Percentiles rank a stretch among this genome's conserved stretches.
Evolutionary conservation across 1,140 invertebrate genomes (phyloP).

Genomic region (Leptonema lineaticorne): DNA sequence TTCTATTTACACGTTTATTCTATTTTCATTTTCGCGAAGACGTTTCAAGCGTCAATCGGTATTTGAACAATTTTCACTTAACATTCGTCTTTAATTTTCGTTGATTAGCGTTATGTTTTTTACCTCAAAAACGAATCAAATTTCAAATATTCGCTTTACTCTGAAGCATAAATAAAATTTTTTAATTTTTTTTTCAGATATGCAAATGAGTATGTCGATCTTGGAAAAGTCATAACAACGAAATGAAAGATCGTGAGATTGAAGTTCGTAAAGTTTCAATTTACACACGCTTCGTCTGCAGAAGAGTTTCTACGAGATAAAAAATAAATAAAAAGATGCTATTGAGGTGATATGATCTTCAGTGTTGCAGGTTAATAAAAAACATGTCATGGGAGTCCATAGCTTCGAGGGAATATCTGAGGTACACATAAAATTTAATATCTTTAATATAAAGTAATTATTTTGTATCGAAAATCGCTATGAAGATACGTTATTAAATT

Average conservation of each 20-base stretch:
- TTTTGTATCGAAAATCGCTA: no score
- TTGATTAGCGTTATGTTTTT: neutral
- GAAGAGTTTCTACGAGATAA: constrained; percentile 6
- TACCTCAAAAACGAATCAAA: neutral
- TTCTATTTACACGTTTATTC: no score
- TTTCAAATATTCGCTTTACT: neutral
- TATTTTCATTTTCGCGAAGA: no score
- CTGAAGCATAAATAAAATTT: neutral
- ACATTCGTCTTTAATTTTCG: neutral
- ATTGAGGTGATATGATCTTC: constrained; percentile 26
- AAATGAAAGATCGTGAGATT: constrained; percentile 10
- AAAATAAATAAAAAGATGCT: constrained; percentile 1
- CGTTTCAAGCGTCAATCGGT: constrained; percentile 10
- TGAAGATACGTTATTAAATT: no score
- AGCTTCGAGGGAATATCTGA: constrained; percentile 56
- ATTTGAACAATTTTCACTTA: constrained; percentile 13
- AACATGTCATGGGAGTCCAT: constrained; percentile 58
- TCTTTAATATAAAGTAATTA: no score
- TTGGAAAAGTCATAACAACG: constrained; percentile 1
- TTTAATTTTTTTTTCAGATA: neutral
- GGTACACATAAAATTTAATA: constrained; percentile 45
- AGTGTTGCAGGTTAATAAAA: constrained; percentile 25
- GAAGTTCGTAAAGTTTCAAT: neutral
- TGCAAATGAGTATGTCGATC: neutral
- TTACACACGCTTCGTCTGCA: neutral